phyloP scores from a whole-genome alignment of 2,888 invertebrate genomes.

The Drosophila neoperkinsi region DNA sequence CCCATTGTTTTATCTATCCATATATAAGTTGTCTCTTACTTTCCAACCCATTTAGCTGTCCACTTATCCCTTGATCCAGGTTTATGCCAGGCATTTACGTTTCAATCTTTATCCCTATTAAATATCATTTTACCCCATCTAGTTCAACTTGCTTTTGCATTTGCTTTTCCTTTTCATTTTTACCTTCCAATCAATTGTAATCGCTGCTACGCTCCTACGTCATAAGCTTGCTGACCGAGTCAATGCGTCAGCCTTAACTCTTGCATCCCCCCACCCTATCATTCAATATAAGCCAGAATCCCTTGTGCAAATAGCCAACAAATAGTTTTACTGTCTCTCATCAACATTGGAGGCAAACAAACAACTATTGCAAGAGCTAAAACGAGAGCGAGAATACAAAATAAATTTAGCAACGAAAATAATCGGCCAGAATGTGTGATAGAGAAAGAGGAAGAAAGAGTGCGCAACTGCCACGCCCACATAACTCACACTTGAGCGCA shows the following conservation, averaged over 20 bases:
- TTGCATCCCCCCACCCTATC: not conserved
- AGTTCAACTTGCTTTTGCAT: slow-evolving; percentile 5
- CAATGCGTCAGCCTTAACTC: slow-evolving; percentile 25
- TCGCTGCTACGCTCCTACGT: slow-evolving; percentile 27
- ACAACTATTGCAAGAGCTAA: slow-evolving; percentile 42
- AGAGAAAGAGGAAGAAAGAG: slow-evolving; percentile 4
- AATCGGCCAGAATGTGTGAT: not conserved
- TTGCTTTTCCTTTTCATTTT: not conserved
- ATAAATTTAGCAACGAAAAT: slow-evolving; percentile 40
- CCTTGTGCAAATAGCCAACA: slow-evolving; percentile 54
- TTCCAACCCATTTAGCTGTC: not conserved
- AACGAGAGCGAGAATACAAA: slow-evolving; percentile 17
- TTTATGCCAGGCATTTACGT: slow-evolving; percentile 9
- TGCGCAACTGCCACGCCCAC: slow-evolving; percentile 44
- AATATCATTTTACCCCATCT: slow-evolving; percentile 33
- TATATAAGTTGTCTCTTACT: not conserved
- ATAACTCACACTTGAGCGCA: slow-evolving; percentile 57
- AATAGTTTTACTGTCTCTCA: slow-evolving; percentile 54
- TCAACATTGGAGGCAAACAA: slow-evolving; percentile 38
- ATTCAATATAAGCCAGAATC: slow-evolving; percentile 38
- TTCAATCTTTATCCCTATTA: slow-evolving; percentile 14
- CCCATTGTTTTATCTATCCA: not conserved
- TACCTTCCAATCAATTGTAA: slow-evolving; percentile 45
- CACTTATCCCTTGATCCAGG: slow-evolving; percentile 10
- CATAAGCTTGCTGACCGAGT: slow-evolving; percentile 25